phyloP scores from a whole-genome alignment of 2,113 vertebrate genomes.

The Halcyon senegalensis region DNA sequence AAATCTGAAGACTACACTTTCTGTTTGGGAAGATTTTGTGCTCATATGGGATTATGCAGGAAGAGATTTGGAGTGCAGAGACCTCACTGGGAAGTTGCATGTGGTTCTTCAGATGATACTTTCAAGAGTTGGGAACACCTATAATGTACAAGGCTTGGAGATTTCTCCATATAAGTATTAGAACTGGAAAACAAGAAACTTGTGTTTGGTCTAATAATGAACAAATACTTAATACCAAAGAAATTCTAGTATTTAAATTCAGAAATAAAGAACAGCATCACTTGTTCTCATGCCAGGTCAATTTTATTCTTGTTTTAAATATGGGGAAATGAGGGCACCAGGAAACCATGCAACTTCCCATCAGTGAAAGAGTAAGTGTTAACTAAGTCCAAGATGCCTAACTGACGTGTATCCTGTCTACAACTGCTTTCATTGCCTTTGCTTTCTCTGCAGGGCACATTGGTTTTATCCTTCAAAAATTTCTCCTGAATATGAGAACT shows the following conservation, averaged over 20 bases:
- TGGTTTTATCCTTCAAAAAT: slow-evolving; percentile 15
- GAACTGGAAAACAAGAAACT: not conserved
- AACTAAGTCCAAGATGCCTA: not conserved
- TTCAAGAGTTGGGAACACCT: not conserved
- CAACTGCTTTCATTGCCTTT: not conserved
- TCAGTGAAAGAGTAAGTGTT: not conserved
- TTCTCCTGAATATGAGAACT: not conserved
- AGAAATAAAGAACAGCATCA: not conserved
- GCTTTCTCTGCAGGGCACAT: not conserved
- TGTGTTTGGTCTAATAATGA: not conserved
- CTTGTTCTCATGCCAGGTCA: not conserved
- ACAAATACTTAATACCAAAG: not conserved
- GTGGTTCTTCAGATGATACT: not conserved
- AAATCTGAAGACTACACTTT: not conserved
- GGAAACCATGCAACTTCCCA: not conserved
- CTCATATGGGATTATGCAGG: not conserved
- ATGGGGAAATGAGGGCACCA: not conserved
- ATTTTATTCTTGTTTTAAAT: not conserved
- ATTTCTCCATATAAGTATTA: not conserved
- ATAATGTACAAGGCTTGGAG: not conserved
- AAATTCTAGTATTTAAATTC: not conserved
- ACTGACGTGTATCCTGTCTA: not conserved
- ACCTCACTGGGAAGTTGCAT: not conserved
- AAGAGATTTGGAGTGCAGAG: not conserved
- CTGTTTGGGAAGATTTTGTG: not conserved